Conservation (phyloP, 2,888 invertebrate genomes). For the Dromius quadrimaculatus region DNA sequence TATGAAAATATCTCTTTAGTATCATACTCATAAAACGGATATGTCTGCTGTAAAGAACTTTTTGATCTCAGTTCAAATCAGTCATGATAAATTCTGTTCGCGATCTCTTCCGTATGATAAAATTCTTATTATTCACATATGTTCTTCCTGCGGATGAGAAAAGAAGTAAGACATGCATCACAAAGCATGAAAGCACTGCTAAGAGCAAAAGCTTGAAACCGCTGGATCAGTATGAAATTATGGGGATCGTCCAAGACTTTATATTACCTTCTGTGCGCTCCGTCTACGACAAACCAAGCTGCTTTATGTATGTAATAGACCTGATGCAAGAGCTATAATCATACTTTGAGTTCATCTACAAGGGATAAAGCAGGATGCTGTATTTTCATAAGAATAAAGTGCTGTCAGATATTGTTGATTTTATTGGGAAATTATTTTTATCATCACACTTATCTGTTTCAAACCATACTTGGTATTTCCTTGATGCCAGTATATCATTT, state of each 20-base stretch:
- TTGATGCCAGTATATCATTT: too few species aligned
- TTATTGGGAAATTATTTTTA: too few species aligned
- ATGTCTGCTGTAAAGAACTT: constrained; percentile 20
- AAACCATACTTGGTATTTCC: too few species aligned
- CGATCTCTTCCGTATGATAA: constrained; percentile 23
- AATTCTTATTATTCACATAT: constrained; percentile 41
- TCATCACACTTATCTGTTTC: too few species aligned
- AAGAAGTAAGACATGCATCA: neutral
- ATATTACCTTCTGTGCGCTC: constrained; percentile 25
- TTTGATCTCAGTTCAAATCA: constrained; percentile 31
- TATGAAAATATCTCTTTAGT: constrained; percentile 17
- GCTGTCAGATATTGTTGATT: too few species aligned
- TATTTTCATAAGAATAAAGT: too few species aligned
- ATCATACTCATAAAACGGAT: constrained; percentile 14
- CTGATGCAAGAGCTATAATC: constrained; percentile 27
- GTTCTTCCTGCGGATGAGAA: neutral
- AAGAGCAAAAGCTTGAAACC: constrained; percentile 12
- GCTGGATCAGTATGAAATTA: constrained; percentile 47
- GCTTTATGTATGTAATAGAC: constrained; percentile 39
- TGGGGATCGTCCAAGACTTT: constrained; percentile 44
- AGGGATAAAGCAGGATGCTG: neutral
- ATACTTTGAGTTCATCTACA: constrained; percentile 20
- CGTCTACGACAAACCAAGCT: constrained; percentile 44
- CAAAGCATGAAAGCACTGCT: constrained; percentile 11
- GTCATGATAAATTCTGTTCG: constrained; percentile 36